A percentile compares a stretch with the other conserved stretches of the same genome.
phyloP scores from a whole-genome alignment of 1,140 invertebrate species.

The Drosophila repleta region DNA sequence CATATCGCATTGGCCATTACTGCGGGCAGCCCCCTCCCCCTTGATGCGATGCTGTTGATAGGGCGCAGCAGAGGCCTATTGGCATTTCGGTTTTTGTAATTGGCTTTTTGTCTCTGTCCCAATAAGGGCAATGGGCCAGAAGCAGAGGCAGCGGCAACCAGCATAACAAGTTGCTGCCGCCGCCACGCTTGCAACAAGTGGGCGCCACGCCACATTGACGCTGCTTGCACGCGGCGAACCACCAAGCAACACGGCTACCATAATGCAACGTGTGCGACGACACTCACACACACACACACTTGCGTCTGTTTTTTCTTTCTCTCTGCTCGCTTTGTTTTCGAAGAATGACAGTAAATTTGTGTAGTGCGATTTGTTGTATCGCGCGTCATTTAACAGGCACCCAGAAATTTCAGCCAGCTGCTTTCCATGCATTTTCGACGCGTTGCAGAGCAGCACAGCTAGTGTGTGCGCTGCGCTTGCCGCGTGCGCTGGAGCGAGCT shows the following conservation, averaged over 20 bases:
- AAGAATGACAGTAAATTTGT: conserved; percentile 59
- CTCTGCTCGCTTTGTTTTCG: conserved; percentile 37
- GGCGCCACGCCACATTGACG: conserved; percentile 42
- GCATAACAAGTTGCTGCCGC: background rate
- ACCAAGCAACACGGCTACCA: conserved; percentile 48
- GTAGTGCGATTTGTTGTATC: conserved; percentile 80
- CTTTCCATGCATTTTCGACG: conserved; percentile 41
- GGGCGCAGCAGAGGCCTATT: conserved; percentile 59
- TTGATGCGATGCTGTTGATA: conserved; percentile 63
- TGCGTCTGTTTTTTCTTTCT: conserved; percentile 40
- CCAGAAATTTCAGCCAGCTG: conserved; percentile 46
- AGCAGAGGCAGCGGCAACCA: background rate
- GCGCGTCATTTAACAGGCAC: conserved; percentile 75
- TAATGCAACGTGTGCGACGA: conserved; percentile 30
- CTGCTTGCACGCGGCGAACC: conserved; percentile 29
- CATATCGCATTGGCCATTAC: conserved; percentile 74
- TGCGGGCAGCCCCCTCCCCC: conserved; percentile 11
- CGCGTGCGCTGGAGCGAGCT: conserved; percentile 10
- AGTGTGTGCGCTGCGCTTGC: conserved; percentile 2
- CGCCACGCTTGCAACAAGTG: conserved; percentile 42
- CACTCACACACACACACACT: conserved; percentile 13
- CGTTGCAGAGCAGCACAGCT: conserved; percentile 28
- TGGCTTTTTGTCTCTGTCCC: conserved; percentile 60
- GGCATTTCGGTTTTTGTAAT: conserved; percentile 71
- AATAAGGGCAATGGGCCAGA: conserved; percentile 23